Percentiles rank a stretch among this genome's conserved stretches.
phyloP scores from a whole-genome alignment of 2,113 vertebrate genomes.

The Crypturellus undulatus region DNA sequence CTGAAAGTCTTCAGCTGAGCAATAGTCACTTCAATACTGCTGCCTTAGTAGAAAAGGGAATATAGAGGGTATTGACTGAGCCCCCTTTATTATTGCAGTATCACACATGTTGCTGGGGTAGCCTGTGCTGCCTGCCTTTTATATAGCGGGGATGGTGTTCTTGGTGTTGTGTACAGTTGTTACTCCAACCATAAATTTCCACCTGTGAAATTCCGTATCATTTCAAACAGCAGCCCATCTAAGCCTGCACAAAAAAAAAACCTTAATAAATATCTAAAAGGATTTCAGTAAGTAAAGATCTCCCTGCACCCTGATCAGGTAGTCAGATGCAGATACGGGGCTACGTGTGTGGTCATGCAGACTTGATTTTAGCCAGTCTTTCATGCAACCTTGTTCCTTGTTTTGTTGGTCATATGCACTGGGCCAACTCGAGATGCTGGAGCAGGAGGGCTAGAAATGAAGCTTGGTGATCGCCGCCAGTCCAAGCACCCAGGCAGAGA shows the following conservation, averaged over 20 bases:
- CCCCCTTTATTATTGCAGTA: background rate
- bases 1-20: background rate
- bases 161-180: background rate
- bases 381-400: background rate
- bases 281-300: background rate
- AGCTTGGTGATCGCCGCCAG: background rate
- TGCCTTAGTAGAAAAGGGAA: background rate
- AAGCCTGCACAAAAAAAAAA: background rate
- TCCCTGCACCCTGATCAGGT: background rate
- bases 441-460: background rate
- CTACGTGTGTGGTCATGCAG: background rate
- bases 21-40: background rate
- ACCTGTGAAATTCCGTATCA: background rate
- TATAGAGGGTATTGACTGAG: background rate
- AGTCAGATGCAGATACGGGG: background rate
- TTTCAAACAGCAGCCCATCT: background rate
- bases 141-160: rapidly evolving
- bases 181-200: background rate
- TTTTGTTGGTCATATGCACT: background rate
- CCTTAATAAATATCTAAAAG: background rate
- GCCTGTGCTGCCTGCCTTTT: background rate
- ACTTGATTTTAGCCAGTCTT: background rate
- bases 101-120: background rate
- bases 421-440: background rate
- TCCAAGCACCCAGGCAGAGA: rapidly evolving